Base-by-base conservation (phyloP, 2,113 vertebrate genomes). In the Corvus cornix region DNA sequence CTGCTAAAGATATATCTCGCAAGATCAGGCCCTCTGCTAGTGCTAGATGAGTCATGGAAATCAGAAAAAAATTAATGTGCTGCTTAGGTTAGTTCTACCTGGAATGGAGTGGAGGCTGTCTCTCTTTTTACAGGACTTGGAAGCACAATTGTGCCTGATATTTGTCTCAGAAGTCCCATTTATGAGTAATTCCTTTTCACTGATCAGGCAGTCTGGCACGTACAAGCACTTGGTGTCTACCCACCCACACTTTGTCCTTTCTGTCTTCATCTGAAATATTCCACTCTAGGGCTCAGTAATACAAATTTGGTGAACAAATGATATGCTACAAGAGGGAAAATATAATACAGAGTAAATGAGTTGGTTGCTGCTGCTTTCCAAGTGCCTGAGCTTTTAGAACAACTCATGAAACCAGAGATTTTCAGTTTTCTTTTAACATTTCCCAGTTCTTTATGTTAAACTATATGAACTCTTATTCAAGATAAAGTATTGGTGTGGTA, bases 221-320 rank as follows among this genome's bases (percentile, higher is more conserved):
- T 80, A 75, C 55, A 67, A 63, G 26, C 66, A 55, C 56, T 95
- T 64, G 81, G 26, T 90, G 63, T 80, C 84, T 95, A 4, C 69
- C 91, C 86, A 79, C 86, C 91, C 89, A 91, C 87, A 22, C 58
- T 89, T 85, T 64, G 80, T 85, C 81, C 67, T 95, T 87, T 92
- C 75, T 79, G 46, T 53, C 68, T 93, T 84, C 39, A 48, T 74
- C 41, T 92, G 60, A 94, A 95, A 68, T 87, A 60, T 56, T 86
- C 66, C 41, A 15, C 90, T 93, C 68, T 87, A 63, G 77, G 79
- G 51, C 24, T 89, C 90, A 87, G 87, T 83, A 95, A 85, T 56
- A 53, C 70, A 80, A 90, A 93, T 84, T 8, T 77, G 73, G 84
- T 90, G 78, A 96, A 85, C 48, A 93, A 94, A 92, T 84, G n/a